phyloP scores from a whole-genome alignment of 1,140 invertebrate genomes.

The Frieseomelitta varia region DNA sequence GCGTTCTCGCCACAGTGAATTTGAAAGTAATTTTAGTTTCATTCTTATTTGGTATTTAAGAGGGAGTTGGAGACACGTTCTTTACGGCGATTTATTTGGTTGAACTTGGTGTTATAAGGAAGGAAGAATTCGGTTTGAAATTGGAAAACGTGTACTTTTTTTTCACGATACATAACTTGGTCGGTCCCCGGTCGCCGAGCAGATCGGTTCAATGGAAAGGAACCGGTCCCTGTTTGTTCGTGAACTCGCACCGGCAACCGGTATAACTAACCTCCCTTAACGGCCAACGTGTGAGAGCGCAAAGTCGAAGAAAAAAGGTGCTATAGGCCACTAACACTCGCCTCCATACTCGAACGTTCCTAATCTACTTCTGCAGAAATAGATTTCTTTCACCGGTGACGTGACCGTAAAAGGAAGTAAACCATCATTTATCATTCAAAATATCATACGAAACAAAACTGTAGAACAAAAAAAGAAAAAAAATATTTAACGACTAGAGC shows the following conservation, averaged over 20 bases:
- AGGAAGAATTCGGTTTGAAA: neutral
- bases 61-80: neutral
- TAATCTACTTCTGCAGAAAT: neutral
- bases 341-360: conserved; percentile 22
- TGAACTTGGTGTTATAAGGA: neutral
- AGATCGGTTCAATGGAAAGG: conserved; percentile 72
- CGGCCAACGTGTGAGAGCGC: conserved; percentile 57
- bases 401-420: neutral
- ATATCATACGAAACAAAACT: neutral
- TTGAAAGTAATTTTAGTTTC: neutral
- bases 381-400: neutral
- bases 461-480: neutral
- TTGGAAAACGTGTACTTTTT: neutral
- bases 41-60: neutral
- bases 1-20: too few relatives aligned
- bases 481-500: neutral
- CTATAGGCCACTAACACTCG: conserved; percentile 38
- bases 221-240: conserved; percentile 70
- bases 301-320: conserved; percentile 60
- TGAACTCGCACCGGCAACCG: conserved; percentile 67
- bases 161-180: conserved; percentile 55
- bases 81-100: neutral
- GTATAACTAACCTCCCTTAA: conserved; percentile 77
- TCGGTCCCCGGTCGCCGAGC: conserved; percentile 36
- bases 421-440: neutral